phyloP scores from a whole-genome alignment of 2,888 invertebrate genomes.

The Palloptera scutellata region DNA sequence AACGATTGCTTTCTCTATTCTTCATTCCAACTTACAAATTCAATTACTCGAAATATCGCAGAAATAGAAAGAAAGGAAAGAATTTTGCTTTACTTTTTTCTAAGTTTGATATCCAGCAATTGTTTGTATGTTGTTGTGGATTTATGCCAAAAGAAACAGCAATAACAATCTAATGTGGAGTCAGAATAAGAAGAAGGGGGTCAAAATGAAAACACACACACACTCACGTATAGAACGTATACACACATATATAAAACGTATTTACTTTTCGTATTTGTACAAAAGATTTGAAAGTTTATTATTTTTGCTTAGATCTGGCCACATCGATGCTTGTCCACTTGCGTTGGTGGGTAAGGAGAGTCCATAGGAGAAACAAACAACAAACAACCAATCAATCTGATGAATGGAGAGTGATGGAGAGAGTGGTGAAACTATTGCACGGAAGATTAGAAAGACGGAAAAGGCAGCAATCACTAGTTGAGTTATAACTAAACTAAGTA shows the following conservation, averaged over 20 bases:
- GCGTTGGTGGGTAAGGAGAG: not conserved
- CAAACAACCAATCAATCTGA: not conserved
- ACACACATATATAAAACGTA: too few relatives aligned
- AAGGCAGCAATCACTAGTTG: not conserved
- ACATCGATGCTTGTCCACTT: not conserved
- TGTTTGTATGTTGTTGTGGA: not conserved
- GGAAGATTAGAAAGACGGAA: not conserved
- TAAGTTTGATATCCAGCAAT: too few relatives aligned
- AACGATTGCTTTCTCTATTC: slow-evolving; percentile 1
- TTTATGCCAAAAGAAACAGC: not conserved
- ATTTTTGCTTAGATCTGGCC: slow-evolving; percentile 35
- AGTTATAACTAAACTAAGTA: too few relatives aligned
- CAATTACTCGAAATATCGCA: slow-evolving; percentile 22
- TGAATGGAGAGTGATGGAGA: not conserved
- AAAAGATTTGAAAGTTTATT: slow-evolving; percentile 39
- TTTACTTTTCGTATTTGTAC: slow-evolving; percentile 15
- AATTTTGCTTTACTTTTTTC: not conserved
- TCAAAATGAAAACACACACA: not conserved
- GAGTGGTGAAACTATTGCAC: not conserved
- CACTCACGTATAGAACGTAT: not conserved
- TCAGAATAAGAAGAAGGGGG: not conserved
- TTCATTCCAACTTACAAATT: slow-evolving; percentile 17
- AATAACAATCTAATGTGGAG: not conserved
- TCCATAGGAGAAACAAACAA: not conserved
- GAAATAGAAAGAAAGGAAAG: not conserved